These are phyloP conservation scores for Smithornis capensis DNA, from an alignment of 2,113 vertebrate genomes.

Conservation along the genomic window DNA sequence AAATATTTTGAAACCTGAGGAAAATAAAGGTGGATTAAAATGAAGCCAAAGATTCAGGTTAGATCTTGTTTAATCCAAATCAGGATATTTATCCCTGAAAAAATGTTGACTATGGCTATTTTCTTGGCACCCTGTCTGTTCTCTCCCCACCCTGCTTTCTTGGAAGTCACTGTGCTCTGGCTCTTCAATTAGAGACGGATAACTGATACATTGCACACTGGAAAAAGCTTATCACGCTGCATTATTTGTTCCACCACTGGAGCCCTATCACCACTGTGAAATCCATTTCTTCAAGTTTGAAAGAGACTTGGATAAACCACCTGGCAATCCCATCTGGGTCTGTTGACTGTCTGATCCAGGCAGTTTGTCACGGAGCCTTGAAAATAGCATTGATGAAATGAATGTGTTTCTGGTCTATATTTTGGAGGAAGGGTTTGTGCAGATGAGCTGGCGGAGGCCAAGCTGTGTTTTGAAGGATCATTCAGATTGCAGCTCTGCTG, in stretches of 20 bases:
- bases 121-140: background rate
- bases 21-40: background rate
- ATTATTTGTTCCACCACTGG: conserved; percentile 39
- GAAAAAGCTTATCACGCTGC: conserved; percentile 35
- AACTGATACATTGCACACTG: conserved; percentile 46
- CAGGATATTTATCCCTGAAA: conserved; percentile 6
- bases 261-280: conserved; percentile 11
- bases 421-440: background rate
- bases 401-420: background rate
- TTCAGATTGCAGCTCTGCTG: rapidly evolving
- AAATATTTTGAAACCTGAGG: background rate
- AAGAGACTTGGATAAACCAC: conserved; percentile 24
- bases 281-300: conserved; percentile 18
- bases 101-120: background rate
- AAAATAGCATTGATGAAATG: background rate
- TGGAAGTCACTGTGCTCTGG: conserved; percentile 44
- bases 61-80: conserved; percentile 9
- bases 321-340: background rate
- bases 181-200: background rate
- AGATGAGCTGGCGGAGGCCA: background rate
- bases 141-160: conserved; percentile 17
- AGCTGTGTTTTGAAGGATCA: background rate
- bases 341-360: background rate
- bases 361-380: background rate
- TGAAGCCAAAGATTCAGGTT: conserved; percentile 14